Evolutionary conservation across 2,888 invertebrate species (phyloP).

Genomic region (Calameuta idolon): DNA sequence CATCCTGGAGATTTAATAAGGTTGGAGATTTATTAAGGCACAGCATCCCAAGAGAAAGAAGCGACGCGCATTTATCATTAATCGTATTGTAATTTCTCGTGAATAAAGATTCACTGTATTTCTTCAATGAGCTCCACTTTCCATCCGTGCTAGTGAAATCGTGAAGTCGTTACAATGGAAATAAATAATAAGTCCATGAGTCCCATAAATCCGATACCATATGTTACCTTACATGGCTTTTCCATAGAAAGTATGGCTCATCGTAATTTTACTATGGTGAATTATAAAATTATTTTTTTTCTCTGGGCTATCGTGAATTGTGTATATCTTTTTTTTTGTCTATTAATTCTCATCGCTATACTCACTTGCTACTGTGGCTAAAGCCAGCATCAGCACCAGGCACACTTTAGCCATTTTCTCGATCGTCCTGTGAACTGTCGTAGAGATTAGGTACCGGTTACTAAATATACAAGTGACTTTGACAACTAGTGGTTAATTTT

Average conservation of each 20-base stretch:
- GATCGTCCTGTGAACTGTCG: neutral
- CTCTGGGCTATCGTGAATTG: neutral
- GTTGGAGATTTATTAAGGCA: neutral
- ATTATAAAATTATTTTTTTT: neutral
- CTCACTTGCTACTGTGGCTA: slow-evolving; percentile 50
- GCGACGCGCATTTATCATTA: neutral
- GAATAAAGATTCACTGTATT: neutral
- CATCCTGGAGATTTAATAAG: neutral
- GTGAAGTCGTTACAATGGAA: neutral
- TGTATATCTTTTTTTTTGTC: neutral
- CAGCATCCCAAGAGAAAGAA: neutral
- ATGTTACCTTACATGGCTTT: neutral
- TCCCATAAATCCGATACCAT: neutral
- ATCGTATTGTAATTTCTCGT: neutral
- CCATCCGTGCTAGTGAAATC: neutral
- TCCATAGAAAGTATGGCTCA: neutral
- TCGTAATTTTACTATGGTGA: neutral
- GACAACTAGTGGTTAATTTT: slow-evolving; percentile 37
- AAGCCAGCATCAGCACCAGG: slow-evolving; percentile 43
- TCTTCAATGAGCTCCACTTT: neutral
- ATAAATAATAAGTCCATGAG: neutral
- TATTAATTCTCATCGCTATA: slow-evolving; percentile 27
- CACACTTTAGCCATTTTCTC: slow-evolving; percentile 46
- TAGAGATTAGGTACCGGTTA: neutral
- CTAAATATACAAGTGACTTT: neutral